Conservation (phyloP, 2,113 vertebrate genomes). For the Sphaerodactylus townsendi region DNA sequence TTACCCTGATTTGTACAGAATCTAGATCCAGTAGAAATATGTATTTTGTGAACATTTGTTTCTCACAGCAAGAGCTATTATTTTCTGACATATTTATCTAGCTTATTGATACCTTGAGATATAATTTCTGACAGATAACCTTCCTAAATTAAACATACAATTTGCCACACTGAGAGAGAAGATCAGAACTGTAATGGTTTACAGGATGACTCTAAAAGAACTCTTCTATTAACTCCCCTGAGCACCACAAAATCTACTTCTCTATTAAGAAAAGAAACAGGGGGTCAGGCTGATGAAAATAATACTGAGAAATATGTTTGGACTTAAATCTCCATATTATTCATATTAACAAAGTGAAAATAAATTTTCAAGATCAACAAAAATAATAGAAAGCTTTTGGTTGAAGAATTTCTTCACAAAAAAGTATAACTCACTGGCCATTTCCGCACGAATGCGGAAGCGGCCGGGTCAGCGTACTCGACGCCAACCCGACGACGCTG, state of each 20-base stretch:
- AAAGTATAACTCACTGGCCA: neutral
- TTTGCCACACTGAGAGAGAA: conserved; percentile 15
- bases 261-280: neutral
- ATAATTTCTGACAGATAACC: conserved; percentile 58
- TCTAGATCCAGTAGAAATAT: conserved; percentile 18
- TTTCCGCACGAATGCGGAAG: too few species aligned
- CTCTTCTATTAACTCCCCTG: conserved; percentile 29
- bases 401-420: neutral
- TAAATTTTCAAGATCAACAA: neutral
- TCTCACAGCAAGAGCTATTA: conserved; percentile 53
- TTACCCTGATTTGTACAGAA: conserved; percentile 10
- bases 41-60: conserved; percentile 51
- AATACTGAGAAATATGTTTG: neutral
- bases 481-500: too few species aligned
- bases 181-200: conserved; percentile 43
- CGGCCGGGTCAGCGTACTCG: too few species aligned
- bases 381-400: neutral
- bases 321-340: neutral
- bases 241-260: conserved; percentile 26
- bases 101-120: conserved; percentile 51
- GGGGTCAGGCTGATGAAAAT: neutral
- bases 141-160: conserved; percentile 67
- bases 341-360: neutral
- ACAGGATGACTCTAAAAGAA: conserved; percentile 36
- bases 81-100: conserved; percentile 62